phyloP scores from a whole-genome alignment of 2,113 vertebrate genomes.

The Corynorhinus townsendii region DNA sequence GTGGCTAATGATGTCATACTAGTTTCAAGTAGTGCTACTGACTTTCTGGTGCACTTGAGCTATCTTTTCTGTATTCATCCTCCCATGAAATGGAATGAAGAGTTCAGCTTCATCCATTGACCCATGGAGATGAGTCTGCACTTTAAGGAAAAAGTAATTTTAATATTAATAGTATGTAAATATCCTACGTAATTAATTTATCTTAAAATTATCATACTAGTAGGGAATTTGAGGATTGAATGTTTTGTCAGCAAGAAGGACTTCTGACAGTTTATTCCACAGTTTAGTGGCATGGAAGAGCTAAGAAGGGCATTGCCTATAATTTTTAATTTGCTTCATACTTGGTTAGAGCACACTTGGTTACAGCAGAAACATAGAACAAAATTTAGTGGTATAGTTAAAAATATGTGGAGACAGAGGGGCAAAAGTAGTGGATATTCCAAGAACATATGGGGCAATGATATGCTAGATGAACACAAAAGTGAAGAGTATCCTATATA shows the following conservation, averaged over 20 bases:
- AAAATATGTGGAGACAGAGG: neutral
- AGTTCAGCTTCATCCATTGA: neutral
- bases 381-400: neutral
- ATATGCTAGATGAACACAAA: neutral
- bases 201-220: neutral
- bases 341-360: neutral
- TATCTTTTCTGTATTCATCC: neutral
- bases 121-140: neutral
- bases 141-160: neutral
- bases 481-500: neutral
- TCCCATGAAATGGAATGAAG: neutral
- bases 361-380: neutral
- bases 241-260: neutral
- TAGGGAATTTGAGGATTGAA: neutral
- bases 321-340: neutral
- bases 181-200: neutral
- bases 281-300: neutral
- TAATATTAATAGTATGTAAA: neutral
- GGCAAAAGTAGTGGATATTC: neutral
- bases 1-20: neutral
- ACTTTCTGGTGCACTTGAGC: neutral
- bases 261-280: neutral
- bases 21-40: neutral
- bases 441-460: neutral
- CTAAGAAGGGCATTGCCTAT: neutral